Conservation (phyloP, 92 coral and sea anemone species). For the Palythoa caribaeorum region DNA sequence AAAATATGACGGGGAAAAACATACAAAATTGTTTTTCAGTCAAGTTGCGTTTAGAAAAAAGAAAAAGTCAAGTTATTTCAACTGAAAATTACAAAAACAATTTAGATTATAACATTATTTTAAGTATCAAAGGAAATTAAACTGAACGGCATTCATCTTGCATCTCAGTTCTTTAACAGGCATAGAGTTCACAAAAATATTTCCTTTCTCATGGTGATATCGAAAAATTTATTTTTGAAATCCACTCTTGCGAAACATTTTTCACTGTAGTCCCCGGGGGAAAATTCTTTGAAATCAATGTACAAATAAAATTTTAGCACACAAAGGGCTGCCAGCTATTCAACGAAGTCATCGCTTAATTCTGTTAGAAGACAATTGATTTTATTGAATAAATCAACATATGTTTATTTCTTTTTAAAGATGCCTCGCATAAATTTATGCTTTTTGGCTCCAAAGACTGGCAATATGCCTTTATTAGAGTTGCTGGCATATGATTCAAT, state of each 20-base stretch:
- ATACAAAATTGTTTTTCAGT: not conserved
- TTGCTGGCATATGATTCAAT: not conserved
- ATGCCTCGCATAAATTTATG: not conserved
- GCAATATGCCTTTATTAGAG: not conserved
- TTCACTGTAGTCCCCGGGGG: not conserved
- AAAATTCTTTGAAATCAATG: not conserved
- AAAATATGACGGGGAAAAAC: not conserved
- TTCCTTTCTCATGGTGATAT: not conserved
- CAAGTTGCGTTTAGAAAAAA: not conserved
- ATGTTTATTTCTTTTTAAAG: not conserved
- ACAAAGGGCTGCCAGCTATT: not conserved
- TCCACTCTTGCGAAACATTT: not conserved
- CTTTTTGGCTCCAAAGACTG: not conserved
- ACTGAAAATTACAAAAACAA: not conserved
- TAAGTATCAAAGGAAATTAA: not conserved
- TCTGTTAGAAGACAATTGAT: not conserved
- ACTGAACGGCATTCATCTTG: not conserved
- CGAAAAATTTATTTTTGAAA: not conserved
- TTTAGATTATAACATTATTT: not conserved
- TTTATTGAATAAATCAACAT: not conserved
- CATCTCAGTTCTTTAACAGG: not conserved
- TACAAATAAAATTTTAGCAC: not conserved
- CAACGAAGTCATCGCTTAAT: not conserved
- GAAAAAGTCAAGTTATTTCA: not conserved
- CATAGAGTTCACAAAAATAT: not conserved